Evolutionary conservation across 2,797 vertebrate genomes (phyloP).

Genomic region (Pipistrellus pipistrellus): DNA sequence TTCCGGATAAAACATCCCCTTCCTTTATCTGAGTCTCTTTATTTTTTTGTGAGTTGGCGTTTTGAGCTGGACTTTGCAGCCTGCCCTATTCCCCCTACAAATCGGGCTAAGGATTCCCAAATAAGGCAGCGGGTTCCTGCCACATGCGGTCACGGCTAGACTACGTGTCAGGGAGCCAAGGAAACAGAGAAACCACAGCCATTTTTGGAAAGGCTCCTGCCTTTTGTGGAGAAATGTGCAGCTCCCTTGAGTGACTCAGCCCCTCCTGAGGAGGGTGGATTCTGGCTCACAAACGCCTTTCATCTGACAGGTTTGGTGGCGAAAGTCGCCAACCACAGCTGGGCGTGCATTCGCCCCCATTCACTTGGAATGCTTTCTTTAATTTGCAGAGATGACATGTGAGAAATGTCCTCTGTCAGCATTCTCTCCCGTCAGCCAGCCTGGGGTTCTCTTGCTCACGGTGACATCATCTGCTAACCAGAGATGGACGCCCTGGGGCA

Average conservation of each 20-base stretch:
- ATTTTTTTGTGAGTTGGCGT: not conserved
- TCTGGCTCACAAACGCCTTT: constrained; percentile 46
- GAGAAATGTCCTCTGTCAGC: constrained; percentile 28
- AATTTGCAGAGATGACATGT: not conserved
- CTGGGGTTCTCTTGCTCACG: not conserved
- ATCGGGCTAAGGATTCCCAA: constrained; percentile 60
- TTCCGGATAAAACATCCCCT: constrained; percentile 10
- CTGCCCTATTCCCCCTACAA: not conserved
- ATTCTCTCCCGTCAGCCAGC: not conserved
- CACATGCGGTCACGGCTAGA: not conserved
- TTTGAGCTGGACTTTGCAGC: not conserved
- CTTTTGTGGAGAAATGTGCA: constrained; percentile 36
- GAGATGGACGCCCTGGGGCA: not conserved
- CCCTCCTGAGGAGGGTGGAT: not conserved
- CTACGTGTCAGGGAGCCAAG: constrained; percentile 62
- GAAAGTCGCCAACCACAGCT: not conserved
- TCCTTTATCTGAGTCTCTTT: not conserved
- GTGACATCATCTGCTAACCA: constrained; percentile 38
- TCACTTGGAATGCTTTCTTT: constrained; percentile 26
- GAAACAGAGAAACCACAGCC: constrained; percentile 32
- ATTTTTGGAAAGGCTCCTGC: constrained; percentile 62
- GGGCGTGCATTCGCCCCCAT: not conserved
- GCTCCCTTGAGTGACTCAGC: not conserved
- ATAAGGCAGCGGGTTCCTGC: constrained; percentile 75
- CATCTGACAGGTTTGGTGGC: not conserved